phyloP scores from a whole-genome alignment of 2,888 invertebrate genomes.

The Mythimna lalbum region DNA sequence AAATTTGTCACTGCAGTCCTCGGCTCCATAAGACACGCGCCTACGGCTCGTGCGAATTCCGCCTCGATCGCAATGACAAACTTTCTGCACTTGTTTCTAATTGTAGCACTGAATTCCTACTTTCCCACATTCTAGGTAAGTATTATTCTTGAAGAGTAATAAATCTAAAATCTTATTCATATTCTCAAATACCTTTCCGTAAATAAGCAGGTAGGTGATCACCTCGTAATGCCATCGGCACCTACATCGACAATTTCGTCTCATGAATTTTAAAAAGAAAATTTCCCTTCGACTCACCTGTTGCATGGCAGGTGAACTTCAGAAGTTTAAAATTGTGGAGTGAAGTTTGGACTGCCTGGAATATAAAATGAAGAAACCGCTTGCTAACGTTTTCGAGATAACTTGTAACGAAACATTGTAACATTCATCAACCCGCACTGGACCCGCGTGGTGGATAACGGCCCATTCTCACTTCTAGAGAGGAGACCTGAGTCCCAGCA shows the following conservation, averaged over 20 bases:
- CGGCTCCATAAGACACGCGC: too few relatives aligned
- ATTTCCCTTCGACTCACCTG: conserved; percentile 61
- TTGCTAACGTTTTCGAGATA: too few relatives aligned
- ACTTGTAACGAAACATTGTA: too few relatives aligned
- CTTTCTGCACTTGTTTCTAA: too few relatives aligned
- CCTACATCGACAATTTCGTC: conserved; percentile 67
- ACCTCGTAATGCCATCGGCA: conserved; percentile 49
- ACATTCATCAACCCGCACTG: too few relatives aligned
- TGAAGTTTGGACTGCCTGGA: not conserved
- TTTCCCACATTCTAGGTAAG: not conserved
- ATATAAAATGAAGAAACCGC: too few relatives aligned
- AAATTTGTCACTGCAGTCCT: too few relatives aligned
- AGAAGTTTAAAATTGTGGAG: conserved; percentile 36
- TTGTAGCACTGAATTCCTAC: not conserved
- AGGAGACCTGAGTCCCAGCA: too few relatives aligned
- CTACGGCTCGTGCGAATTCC: too few relatives aligned
- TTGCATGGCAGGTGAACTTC: conserved; percentile 48
- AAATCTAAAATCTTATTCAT: not conserved
- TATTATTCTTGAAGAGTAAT: not conserved
- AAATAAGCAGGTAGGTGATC: conserved; percentile 40
- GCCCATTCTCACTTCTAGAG: too few relatives aligned
- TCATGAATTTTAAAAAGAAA: conserved; percentile 74
- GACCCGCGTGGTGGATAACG: too few relatives aligned
- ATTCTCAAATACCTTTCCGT: conserved; percentile 12
- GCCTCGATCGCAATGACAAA: too few relatives aligned